Conservation (phyloP, 1,140 invertebrate genomes). For the Lordiphosa collinella region DNA sequence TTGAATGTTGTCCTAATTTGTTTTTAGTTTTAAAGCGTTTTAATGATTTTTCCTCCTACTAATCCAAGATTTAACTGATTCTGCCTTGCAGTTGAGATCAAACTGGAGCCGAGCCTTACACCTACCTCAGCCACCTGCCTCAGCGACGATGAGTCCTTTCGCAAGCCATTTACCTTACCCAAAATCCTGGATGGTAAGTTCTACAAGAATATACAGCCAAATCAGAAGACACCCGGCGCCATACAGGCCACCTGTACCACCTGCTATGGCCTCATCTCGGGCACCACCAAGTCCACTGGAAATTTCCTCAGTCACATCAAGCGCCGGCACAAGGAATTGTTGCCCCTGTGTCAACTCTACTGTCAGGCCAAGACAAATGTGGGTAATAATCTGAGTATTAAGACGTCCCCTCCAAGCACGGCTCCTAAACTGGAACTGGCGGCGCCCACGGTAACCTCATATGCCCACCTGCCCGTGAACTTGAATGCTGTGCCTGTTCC, state of each 20-base stretch:
- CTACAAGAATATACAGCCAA: constrained; percentile 74
- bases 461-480: constrained; percentile 19
- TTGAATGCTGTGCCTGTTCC: constrained; percentile 23
- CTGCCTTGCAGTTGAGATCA: constrained; percentile 48
- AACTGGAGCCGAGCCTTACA: constrained; percentile 33
- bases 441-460: constrained; percentile 20
- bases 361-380: constrained; percentile 63
- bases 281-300: constrained; percentile 71
- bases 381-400: constrained; percentile 10
- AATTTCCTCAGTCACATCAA: constrained; percentile 76
- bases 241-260: constrained; percentile 76
- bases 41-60: constrained; percentile 9
- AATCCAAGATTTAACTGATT: constrained; percentile 6
- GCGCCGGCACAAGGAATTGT: constrained; percentile 65
- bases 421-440: constrained; percentile 27
- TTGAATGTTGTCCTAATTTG: constrained; percentile 19
- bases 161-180: constrained; percentile 57
- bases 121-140: constrained; percentile 26
- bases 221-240: constrained; percentile 66
- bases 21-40: constrained; percentile 15
- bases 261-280: constrained; percentile 66
- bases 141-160: constrained; percentile 52
- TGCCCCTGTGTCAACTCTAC: constrained; percentile 61
- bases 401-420: constrained; percentile 13
- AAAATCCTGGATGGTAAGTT: constrained; percentile 77